phyloP scores from a whole-genome alignment of 1,140 invertebrate species.

The Hesperophylax magnus region DNA sequence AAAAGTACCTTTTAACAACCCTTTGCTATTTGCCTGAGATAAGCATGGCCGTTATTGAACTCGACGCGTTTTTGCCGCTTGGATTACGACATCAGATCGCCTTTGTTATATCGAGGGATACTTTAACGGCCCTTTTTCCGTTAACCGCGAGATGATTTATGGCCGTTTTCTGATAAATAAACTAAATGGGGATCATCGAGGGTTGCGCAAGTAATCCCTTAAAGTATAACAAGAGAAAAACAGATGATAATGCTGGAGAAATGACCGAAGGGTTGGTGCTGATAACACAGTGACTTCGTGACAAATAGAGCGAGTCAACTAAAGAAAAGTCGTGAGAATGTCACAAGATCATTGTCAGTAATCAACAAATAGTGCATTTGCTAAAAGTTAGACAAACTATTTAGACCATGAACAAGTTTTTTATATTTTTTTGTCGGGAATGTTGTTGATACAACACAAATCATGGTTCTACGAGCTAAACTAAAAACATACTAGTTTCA shows the following conservation, averaged over 20 bases:
- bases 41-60: neutral
- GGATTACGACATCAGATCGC: neutral
- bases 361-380: no score
- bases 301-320: neutral
- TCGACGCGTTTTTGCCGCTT: neutral
- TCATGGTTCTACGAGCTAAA: no score
- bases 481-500: no score
- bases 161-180: constrained; percentile 2
- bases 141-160: constrained; percentile 18
- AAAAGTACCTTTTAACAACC: neutral
- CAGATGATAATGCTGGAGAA: neutral
- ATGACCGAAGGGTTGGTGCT: neutral
- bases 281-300: neutral
- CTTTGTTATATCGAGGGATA: constrained; percentile 4
- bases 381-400: no score
- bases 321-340: no score
- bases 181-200: constrained; percentile 7
- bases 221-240: constrained; percentile 11
- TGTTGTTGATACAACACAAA: no score
- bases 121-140: neutral
- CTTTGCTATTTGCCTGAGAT: neutral
- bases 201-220: neutral
- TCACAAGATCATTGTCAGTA: no score
- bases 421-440: no score
- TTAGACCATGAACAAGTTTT: no score